These are phyloP conservation scores for Drosophila nasuta DNA, from an alignment of 1,140 invertebrate genomes.

Conservation along the genomic window DNA sequence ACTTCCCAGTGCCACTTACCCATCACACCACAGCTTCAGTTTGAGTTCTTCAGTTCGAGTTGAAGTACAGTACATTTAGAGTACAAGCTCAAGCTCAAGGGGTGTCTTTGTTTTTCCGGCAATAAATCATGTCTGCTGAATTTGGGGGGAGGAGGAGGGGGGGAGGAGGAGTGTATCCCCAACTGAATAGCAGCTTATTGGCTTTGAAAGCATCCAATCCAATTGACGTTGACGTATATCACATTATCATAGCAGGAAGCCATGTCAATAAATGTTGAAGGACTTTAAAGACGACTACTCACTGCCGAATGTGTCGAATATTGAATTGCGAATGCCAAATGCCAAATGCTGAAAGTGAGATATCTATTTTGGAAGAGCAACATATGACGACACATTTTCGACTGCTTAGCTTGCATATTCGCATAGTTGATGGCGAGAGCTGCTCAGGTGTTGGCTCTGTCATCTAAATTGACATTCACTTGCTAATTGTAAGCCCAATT, in stretches of 20 bases:
- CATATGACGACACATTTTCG: neutral
- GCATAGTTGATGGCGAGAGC: neutral
- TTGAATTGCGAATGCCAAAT: slow-evolving; percentile 6
- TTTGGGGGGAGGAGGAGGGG: slow-evolving; percentile 10
- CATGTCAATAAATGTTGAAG: slow-evolving; percentile 73
- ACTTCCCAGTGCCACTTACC: too few species aligned
- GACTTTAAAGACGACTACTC: slow-evolving; percentile 59
- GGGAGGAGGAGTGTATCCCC: slow-evolving; percentile 52
- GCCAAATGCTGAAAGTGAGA: slow-evolving; percentile 8
- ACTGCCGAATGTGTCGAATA: slow-evolving; percentile 4
- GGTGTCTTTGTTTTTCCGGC: slow-evolving; percentile 76
- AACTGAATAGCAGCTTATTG: slow-evolving; percentile 77
- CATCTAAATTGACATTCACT: slow-evolving; percentile 45
- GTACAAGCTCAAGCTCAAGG: slow-evolving; percentile 50
- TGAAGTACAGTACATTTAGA: slow-evolving; percentile 44
- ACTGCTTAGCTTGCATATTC: neutral
- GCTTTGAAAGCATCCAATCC: slow-evolving; percentile 76
- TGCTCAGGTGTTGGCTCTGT: slow-evolving; percentile 20
- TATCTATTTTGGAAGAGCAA: slow-evolving; percentile 19
- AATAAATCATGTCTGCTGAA: slow-evolving; percentile 68
- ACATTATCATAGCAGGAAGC: slow-evolving; percentile 79
- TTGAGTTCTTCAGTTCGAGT: slow-evolving; percentile 48
- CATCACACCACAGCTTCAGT: slow-evolving; percentile 18
- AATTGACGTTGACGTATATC: slow-evolving; percentile 82
- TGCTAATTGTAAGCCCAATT: slow-evolving; percentile 71